These are phyloP conservation scores for Daptonema setosum DNA, from an alignment of 2,888 invertebrate genomes.

Conservation along the genomic window DNA sequence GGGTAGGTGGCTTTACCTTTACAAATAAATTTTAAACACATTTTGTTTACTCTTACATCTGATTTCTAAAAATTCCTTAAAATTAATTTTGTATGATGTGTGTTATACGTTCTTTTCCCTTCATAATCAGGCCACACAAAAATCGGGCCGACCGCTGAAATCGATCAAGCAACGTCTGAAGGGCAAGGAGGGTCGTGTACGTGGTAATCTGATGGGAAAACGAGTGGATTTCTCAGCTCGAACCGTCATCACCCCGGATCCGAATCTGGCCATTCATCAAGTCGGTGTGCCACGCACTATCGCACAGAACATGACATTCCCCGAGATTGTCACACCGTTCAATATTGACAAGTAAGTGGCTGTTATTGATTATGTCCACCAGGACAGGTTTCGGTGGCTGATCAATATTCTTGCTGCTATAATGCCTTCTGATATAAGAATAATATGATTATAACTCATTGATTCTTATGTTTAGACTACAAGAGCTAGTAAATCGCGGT, in stretches of 20 bases:
- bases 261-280: conserved; percentile 52
- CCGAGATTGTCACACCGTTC: conserved; percentile 94
- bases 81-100: background rate
- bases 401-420: background rate
- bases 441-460: background rate
- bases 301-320: conserved; percentile 95
- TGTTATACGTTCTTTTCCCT: background rate
- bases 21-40: too few relatives aligned
- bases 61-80: background rate
- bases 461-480: conserved; percentile 38
- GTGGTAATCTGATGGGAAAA: conserved; percentile 99
- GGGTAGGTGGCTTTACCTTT: conserved; percentile 13
- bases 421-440: background rate
- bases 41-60: background rate
- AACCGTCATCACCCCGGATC: conserved; percentile 51
- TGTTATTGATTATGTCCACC: background rate
- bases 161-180: conserved; percentile 81
- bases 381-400: background rate
- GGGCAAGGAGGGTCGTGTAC: conserved; percentile 93
- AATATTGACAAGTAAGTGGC: conserved; percentile 68
- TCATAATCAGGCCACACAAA: conserved; percentile 62
- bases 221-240: conserved; percentile 98
- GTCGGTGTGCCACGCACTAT: conserved; percentile 93
- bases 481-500: conserved; percentile 78
- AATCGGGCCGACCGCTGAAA: conserved; percentile 91